Conservation (phyloP, 2,797 vertebrate species). For the Cryptoblepharus egeriae region DNA sequence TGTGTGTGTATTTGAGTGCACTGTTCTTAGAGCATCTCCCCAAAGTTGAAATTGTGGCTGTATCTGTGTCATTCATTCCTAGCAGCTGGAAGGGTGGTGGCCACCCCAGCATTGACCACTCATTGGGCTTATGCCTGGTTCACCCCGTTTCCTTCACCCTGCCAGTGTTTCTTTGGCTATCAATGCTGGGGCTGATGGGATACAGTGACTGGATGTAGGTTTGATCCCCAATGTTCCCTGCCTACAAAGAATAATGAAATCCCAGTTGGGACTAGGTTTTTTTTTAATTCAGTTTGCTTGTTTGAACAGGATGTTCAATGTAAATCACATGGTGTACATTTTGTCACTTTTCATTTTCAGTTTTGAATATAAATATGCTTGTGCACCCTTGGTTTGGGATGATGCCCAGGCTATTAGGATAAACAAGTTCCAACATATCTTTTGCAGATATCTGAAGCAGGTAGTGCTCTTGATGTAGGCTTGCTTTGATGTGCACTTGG, state of each 20-base stretch:
- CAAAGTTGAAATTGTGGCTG: too few relatives aligned
- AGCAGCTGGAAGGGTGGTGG: too few relatives aligned
- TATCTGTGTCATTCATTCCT: too few relatives aligned
- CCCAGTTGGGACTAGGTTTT: not conserved
- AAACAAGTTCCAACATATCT: not conserved
- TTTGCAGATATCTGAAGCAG: not conserved
- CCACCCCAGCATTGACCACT: too few relatives aligned
- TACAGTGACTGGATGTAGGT: too few relatives aligned
- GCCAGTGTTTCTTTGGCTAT: too few relatives aligned
- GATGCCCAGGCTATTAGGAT: constrained; percentile 2
- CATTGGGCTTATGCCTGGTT: too few relatives aligned
- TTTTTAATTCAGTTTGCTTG: not conserved
- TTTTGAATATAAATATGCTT: not conserved
- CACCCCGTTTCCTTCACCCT: too few relatives aligned
- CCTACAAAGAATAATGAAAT: not conserved
- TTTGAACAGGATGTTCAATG: not conserved
- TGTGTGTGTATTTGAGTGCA: too few relatives aligned
- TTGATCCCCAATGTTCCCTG: too few relatives aligned
- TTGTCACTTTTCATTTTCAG: not conserved
- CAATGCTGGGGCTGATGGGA: too few relatives aligned
- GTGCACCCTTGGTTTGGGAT: not conserved
- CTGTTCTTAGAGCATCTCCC: too few relatives aligned
- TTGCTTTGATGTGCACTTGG: not conserved
- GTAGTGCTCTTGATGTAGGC: not conserved
- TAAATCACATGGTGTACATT: not conserved